Conservation (phyloP, 1,140 invertebrate genomes). For the Andrena cerasifolii region DNA sequence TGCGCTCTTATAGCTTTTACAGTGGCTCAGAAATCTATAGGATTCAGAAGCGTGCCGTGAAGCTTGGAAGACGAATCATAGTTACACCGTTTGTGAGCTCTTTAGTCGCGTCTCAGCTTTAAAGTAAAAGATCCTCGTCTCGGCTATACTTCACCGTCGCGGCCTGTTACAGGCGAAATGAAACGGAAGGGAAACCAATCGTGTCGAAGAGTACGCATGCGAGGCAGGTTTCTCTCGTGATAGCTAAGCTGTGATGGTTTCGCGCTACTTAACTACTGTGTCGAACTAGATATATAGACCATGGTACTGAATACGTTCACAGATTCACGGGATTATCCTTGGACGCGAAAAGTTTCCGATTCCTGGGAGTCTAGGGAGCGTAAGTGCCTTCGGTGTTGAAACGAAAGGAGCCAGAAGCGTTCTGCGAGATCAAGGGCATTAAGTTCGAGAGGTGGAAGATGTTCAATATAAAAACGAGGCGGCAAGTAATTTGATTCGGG, state of each 20-base stretch:
- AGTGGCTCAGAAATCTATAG: constrained; percentile 25
- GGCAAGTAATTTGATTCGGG: constrained; percentile 60
- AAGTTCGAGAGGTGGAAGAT: constrained; percentile 12
- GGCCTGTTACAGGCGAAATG: constrained; percentile 12
- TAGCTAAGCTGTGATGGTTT: constrained; percentile 63
- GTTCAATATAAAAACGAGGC: constrained; percentile 60
- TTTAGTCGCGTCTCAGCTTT: neutral
- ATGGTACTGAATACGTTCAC: constrained; percentile 81
- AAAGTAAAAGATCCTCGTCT: constrained; percentile 10
- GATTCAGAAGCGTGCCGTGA: constrained; percentile 43
- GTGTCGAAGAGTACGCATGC: constrained; percentile 10
- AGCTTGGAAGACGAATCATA: constrained; percentile 64
- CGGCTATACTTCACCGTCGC: constrained; percentile 1
- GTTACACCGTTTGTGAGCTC: constrained; percentile 12
- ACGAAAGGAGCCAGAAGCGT: constrained; percentile 17
- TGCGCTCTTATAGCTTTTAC: neutral
- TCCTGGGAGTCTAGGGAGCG: no score
- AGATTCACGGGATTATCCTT: constrained; percentile 5
- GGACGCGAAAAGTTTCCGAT: no score
- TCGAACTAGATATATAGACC: constrained; percentile 77
- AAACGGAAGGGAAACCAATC: neutral
- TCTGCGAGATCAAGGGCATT: constrained; percentile 13
- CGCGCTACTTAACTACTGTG: constrained; percentile 70
- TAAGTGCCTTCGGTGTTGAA: neutral
- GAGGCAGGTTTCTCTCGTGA: constrained; percentile 13